Base-by-base conservation (phyloP, 2,797 vertebrate species). In the Poecilia velifera region DNA sequence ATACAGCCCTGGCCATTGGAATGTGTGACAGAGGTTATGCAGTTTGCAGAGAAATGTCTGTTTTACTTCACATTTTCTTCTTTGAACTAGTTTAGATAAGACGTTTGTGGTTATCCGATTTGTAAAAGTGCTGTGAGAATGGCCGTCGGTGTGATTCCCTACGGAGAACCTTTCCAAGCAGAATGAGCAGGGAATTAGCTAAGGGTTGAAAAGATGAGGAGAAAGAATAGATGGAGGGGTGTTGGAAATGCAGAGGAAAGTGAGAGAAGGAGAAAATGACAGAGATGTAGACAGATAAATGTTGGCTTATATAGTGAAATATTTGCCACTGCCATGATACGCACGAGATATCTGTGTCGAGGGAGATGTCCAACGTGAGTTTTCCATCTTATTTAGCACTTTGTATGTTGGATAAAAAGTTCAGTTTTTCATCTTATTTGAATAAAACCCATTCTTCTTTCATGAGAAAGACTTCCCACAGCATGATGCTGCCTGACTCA, bases 241-340 rank as follows among this genome's bases (percentile, higher is more conserved):
- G 34, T 41, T 36, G 41, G 74, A 72, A 64, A 53, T n/a, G 49
- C 71, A 47, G 43, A 43, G 47, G 72, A 46, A 39, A 28, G 43
- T 46, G 51, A 76, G 47, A 76, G 39, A 59, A 31, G 78, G 64
- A 82, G 76, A 84, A 81, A 71, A 79, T 62, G 72, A 79, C 73
- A 75, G 79, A 84, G 70, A 88, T 68, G 78, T 81, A 85, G 76
- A 86, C 79, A 84, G 36, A 87, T 74, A 90, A 84, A 87, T 87
- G 89, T 81, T 90, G 88, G 95, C 93, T 96, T 96, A 98, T 97
- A 97, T 97, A 95, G 96, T 97, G 97, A 98, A 98, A 97, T 96
- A 97, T 96, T 95, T 96, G 94, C 97, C 97, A 97, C 98, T 97
- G 98, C 96, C 22, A 43, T 70, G 22, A n/a, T n/a, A 41, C 10